These are phyloP conservation scores for Atherinomorus stipes DNA, from an alignment of 2,113 vertebrate species.

Conservation along the genomic window DNA sequence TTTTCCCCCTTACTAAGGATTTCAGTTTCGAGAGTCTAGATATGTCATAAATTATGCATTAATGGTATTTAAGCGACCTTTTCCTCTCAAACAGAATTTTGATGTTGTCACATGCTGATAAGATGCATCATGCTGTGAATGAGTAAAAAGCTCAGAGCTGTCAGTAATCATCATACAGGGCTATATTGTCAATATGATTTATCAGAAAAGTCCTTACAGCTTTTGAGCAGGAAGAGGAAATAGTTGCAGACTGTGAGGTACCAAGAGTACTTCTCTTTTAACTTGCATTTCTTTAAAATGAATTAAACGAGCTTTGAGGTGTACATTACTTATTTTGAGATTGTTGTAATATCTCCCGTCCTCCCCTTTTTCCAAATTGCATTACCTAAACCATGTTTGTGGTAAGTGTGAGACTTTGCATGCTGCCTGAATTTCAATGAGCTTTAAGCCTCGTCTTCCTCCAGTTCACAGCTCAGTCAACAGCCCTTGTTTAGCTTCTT, in stretches of 20 bases:
- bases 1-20: conserved; percentile 7
- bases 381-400: conserved; percentile 91
- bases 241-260: not conserved
- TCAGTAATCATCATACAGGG: not conserved
- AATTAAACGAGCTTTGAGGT: conserved; percentile 14
- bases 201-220: not conserved
- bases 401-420: conserved; percentile 99
- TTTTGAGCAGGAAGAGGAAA: conserved; percentile 4
- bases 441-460: conserved; percentile 87
- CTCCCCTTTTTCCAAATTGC: conserved; percentile 88
- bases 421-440: conserved; percentile 92
- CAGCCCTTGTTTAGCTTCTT: conserved; percentile 22
- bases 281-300: conserved; percentile 5
- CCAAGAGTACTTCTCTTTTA: not conserved
- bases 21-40: conserved; percentile 26
- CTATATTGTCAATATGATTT: conserved; percentile 4
- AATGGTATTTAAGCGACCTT: conserved; percentile 64
- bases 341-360: conserved; percentile 91
- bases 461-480: conserved; percentile 78
- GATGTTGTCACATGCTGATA: conserved; percentile 57
- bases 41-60: conserved; percentile 60
- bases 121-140: conserved; percentile 19
- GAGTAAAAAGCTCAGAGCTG: conserved; percentile 26
- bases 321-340: conserved; percentile 77
- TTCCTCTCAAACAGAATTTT: conserved; percentile 60